Percentiles rank a stretch among this genome's conserved stretches.
These are phyloP conservation scores for Meghimatium bilineatum DNA, from an alignment of 2,888 invertebrate genomes.

Conservation along the genomic window DNA sequence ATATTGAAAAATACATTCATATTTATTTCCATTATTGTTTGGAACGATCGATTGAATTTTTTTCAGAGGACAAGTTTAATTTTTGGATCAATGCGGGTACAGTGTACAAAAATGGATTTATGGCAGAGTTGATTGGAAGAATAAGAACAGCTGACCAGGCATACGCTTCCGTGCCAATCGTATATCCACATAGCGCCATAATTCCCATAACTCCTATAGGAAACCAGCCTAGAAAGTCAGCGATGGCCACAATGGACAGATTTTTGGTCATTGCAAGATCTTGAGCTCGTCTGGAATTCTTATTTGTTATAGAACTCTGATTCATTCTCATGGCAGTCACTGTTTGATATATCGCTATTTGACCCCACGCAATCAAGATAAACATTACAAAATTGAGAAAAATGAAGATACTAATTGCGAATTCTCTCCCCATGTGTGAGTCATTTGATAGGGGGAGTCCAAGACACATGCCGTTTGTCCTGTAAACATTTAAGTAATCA, in stretches of 20 bases:
- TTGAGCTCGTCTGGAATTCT: constrained; percentile 48
- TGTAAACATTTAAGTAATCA: constrained; percentile 41
- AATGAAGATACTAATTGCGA: constrained; percentile 71
- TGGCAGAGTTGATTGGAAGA: constrained; percentile 30
- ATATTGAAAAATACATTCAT: no score
- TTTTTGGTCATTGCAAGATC: constrained; percentile 64
- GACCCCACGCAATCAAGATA: constrained; percentile 68
- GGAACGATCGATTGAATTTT: neutral
- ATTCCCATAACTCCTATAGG: constrained; percentile 54
- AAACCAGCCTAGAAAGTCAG: constrained; percentile 71
- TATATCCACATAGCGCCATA: constrained; percentile 3
- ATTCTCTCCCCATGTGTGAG: constrained; percentile 73
- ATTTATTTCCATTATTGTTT: no score
- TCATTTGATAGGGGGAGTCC: constrained; percentile 73
- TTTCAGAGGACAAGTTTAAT: neutral
- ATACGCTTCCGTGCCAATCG: neutral
- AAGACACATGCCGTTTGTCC: constrained; percentile 68
- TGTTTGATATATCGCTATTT: constrained; percentile 74
- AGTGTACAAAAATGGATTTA: constrained; percentile 22
- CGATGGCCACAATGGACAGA: constrained; percentile 67
- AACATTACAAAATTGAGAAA: constrained; percentile 70
- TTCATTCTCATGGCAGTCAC: constrained; percentile 70
- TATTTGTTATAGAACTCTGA: constrained; percentile 63
- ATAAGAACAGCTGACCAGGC: constrained; percentile 27
- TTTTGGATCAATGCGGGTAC: constrained; percentile 12